phyloP scores from a whole-genome alignment of 2,797 vertebrate species.

The Podarcis siculus region DNA sequence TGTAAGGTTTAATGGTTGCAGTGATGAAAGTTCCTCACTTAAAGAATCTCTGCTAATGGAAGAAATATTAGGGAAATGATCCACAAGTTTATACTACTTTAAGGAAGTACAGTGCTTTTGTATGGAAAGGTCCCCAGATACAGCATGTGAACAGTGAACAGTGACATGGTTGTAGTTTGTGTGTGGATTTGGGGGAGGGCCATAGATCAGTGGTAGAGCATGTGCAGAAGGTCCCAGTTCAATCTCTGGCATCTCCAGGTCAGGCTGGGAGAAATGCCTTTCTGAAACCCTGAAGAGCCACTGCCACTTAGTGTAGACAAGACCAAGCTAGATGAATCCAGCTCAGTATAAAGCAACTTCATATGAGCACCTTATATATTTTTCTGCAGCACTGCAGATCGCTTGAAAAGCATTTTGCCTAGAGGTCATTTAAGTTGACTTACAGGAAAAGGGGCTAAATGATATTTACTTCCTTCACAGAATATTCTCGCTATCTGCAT shows the following conservation, averaged over 20 bases:
- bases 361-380: too few species aligned
- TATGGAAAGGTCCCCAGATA: background rate
- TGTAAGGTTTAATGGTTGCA: background rate
- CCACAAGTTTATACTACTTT: background rate
- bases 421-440: background rate
- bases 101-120: background rate
- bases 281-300: too few species aligned
- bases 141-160: background rate
- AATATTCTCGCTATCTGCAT: slow-evolving; percentile 97
- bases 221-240: too few species aligned
- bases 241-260: too few species aligned
- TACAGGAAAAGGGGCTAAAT: background rate
- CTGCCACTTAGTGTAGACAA: too few species aligned
- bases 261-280: too few species aligned
- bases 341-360: too few species aligned
- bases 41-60: background rate
- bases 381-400: background rate
- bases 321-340: too few species aligned
- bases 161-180: too few species aligned
- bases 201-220: too few species aligned
- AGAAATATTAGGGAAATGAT: background rate
- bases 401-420: background rate
- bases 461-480: slow-evolving; percentile 71
- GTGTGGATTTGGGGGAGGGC: background rate
- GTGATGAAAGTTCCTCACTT: background rate